Base-by-base conservation (phyloP, 2,113 vertebrate genomes). In the Psilopogon haemacephalus region DNA sequence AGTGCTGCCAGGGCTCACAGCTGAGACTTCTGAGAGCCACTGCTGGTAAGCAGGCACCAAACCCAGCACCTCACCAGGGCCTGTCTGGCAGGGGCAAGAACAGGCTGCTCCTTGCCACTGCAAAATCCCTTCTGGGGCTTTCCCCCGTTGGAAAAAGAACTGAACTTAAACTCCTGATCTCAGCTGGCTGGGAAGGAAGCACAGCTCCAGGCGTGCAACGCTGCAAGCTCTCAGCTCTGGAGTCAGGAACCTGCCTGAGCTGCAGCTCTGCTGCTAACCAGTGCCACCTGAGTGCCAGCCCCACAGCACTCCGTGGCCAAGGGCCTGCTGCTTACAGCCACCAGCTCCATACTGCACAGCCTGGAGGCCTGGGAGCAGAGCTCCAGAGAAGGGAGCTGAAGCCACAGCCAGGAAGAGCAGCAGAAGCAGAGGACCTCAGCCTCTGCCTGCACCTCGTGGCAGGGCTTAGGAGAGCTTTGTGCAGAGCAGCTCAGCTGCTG, bases 121-220 rank as follows among this genome's bases (percentile, higher is more conserved):
- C 77, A 77, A 77, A 90, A 87, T 77, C 26, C 50, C 56, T 84
- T 56, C 58, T 35, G 69, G 54, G 81, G 33, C 35, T 85, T 89
- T 15, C 76, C 46, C 46, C 78, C 60, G 58, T 93, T 28, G 62
- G 33, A 46, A 56, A 74, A 68, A 67, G 5, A 91, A 80, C 67
- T 77, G 67, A 64, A 30, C 42, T 77, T 86, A 86, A 44, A 32
- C 38, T 67, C 37, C 84, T 58, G 12, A 82, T 64, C 63, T 73
- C 40, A 82, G 58, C 72, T 18, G 1, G 72, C 74, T 94, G 94
- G 60, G 40, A 92, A 86, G 16, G 86, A 94, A 94, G 93, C 88
- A 93, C 73, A 96, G 94, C 93, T 37, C 75, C 94, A 94, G 90
- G 92, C 94, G 76, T 46, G 30, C 67, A 86, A 84, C 70, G 71